Base-by-base conservation (phyloP, 2,113 vertebrate species). In the Syngnathus typhle region DNA sequence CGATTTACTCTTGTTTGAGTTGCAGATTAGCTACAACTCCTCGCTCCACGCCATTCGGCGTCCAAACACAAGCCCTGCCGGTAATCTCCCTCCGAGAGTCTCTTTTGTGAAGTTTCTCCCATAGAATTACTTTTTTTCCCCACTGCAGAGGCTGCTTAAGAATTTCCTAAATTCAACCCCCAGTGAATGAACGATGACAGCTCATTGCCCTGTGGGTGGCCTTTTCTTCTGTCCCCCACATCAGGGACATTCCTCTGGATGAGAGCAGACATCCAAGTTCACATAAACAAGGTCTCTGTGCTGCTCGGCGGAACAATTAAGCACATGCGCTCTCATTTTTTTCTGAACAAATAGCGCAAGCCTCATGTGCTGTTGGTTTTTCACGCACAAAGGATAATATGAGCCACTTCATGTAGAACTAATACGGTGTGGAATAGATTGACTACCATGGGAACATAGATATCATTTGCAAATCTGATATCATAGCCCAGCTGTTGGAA, bases 1-100 rank as follows among this genome's bases (percentile, higher is more conserved):
- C 76, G 79, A 81, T 88, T 85, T 78, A 84, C 78, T 80, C 77
- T 76, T 84, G 87, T 88, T 89, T 85, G 75, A 88, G 82, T 87
- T 87, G 86, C 75, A 86, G 85, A 87, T 88, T 79, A 88, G 83
- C 80, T 79, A 71, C 76, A 83, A 84, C 71, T 82, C 73, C 76
- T 55, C 61, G 76, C 82, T 82, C 52, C 59, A 68, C 75, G 78
- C 75, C 75, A 75, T 88, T 79, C 84, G 86, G 76, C 59, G 72
- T 73, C 75, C 84, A 82, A 71, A 84, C 81, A 67, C 58, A 73
- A 69, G 65, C 64, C 75, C 75, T 84, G 77, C 68, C 73, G 54
- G 78, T 85, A 85, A 87, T 87, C 85, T 77, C 74, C 80, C 83
- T 61, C 68, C 82, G 74, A 67, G 74, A 75, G 60, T 74, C 77